Evolutionary conservation across 1,140 invertebrate species (phyloP), one percentile per base, ranked within the genome.

Genomic region (Trichomalopsis sarcophagae): DNA sequence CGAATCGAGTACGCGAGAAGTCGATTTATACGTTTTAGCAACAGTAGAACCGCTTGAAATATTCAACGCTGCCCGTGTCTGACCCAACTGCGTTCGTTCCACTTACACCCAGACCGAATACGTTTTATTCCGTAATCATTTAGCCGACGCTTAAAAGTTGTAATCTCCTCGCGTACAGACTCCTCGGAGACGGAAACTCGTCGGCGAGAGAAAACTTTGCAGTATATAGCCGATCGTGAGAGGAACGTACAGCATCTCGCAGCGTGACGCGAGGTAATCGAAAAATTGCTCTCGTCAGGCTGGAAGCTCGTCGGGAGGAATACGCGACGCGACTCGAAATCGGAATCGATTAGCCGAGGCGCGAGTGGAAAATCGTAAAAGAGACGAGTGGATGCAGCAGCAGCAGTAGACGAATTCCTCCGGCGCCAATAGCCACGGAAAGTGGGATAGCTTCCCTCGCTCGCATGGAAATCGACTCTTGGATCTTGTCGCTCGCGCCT

Each of bases 231-330:
- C 5, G 2, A 6, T 2, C 33, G 33, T 30, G 78, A 23, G 66
- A 68, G 62, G 1, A 71, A 71, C 5, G 5, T 36, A 36, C 33
- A 62, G 68, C 68, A 27, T 71, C 68, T 69, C 68, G 68, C 14
- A 23, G 21, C 7, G 68, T 21, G 40, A 40, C 62, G 14, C 40
- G 55, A 11, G 23, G 17, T 81, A 85, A 85, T 85, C n/a, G 79
- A 85, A 85, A 85, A 85, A 81, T 76, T 66, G 71, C 78, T 80
- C 47, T 50, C 78, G 84, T 84, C 77, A 81, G 17, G 69, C 21
- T 50, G 55, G 55, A 62, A 62, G 55, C 21, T 62, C 55, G 17
- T 17, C 14, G 55, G 36, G 9, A 30, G n/a, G 68, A 27, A 27
- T 62, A 33, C 73, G 81, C 71, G 36, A 78, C 82, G 62, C n/a